Evolutionary conservation across 30 jellyfish, hydroid and myxozoan species (phyloP), one percentile per base, ranked within the genome.

Genomic region (Kudoa iwatai): DNA sequence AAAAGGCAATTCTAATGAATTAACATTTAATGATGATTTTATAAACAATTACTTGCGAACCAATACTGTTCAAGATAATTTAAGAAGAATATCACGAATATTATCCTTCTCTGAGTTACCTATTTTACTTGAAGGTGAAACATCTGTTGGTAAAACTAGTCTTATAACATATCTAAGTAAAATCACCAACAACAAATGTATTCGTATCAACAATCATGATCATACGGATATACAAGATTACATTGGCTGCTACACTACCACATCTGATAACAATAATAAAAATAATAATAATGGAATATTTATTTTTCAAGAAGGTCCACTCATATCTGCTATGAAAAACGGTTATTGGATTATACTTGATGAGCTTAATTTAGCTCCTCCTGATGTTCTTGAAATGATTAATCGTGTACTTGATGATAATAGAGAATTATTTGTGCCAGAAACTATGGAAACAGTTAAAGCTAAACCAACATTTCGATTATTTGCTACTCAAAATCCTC

Each of bases 111-210:
- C 88, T 30, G 47, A 53, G 19, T 55, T 44, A 43, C 96, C 96
- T 31, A 67, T 62, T 9, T 40, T 77, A 41, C 39, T 77, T 31
- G 88, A 77, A 77, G 96, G 96, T 7, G 86, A 60, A 43, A 77
- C 96, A 9, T 77, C 96, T 1, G 96, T 77, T 47, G 96, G 96
- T n/a, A 77, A 77, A 36, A 77, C 96, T 10, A 62, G 88, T 47
- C 36, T 77, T 45, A 77, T 77, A 4, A 35, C 47, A 14, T 77
- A 62, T 34, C 57, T 77, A 15, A 68, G 88, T 13, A 44, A 47
- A 41, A 47, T 51, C 36, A 62, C 88, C 20, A 84, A 88, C 32
- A 77, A 77, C 42, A 84, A 63, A 19, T 77, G 96, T 25, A 74
- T 77, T 4, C 40, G 96, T 24, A 77, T 77, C 42, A 77, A 77